Evolutionary conservation across 2,113 vertebrate genomes (phyloP).

Genomic region (Zosterops borbonicus): DNA sequence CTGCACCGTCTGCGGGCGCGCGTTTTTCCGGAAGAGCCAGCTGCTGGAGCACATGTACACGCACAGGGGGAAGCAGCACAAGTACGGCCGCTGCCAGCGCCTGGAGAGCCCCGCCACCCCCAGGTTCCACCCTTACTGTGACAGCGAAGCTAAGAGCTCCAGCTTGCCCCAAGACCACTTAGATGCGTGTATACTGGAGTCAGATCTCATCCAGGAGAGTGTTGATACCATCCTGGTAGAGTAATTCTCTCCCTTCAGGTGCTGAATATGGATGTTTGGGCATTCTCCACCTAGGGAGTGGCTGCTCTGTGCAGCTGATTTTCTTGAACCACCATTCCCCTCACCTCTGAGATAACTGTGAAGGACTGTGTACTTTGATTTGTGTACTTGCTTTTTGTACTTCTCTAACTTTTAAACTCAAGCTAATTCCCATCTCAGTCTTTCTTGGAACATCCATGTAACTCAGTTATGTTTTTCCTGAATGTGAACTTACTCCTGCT

Average conservation of each 20-base stretch:
- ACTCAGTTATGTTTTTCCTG: background rate
- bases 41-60: slow-evolving; percentile 94
- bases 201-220: slow-evolving; percentile 87
- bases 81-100: slow-evolving; percentile 81
- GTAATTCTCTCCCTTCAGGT: slow-evolving; percentile 48
- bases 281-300: background rate
- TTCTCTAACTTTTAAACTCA: background rate
- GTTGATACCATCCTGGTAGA: slow-evolving; percentile 85
- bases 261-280: background rate
- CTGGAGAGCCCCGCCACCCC: slow-evolving; percentile 79
- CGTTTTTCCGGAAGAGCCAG: slow-evolving; percentile 88
- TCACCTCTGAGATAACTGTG: background rate
- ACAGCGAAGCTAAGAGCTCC: slow-evolving; percentile 74
- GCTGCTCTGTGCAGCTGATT: background rate
- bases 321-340: background rate
- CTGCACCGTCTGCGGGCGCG: slow-evolving; percentile 88
- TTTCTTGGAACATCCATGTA: background rate
- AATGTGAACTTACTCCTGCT: background rate
- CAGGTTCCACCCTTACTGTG: slow-evolving; percentile 79
- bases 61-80: slow-evolving; percentile 87
- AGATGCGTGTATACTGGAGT: slow-evolving; percentile 86
- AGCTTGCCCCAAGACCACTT: slow-evolving; percentile 82
- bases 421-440: background rate
- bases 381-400: slow-evolving; percentile 19
- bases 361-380: background rate